Base-by-base conservation (phyloP, 92 coral and sea anemone species). In the Palythoa heliodiscus region DNA sequence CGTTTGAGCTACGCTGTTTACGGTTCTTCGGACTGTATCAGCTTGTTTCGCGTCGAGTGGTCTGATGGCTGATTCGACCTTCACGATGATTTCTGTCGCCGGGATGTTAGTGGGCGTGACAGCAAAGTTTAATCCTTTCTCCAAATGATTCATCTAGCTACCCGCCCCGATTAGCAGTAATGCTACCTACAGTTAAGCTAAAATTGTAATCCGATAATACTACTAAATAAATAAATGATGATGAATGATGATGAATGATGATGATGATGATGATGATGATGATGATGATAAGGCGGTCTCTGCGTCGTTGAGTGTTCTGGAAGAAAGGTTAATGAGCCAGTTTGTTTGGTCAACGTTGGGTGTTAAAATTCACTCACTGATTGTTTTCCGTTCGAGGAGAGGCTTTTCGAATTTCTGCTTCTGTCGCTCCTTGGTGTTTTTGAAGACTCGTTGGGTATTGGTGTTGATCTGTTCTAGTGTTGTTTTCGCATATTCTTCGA, bases 31-130 rank as follows among this genome's bases (percentile, higher is more conserved):
- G 3, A 70, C 67, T 2, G 86, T 35, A 86, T 87, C 82, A 13
- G 89, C 82, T 71, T 35, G 80, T 60, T 80, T 81, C 7, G 78
- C 3, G 43, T 77, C 70, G 19, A 77, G 85, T 13, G 80, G 48
- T 87, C 89, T 78, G 11, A 78, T 78, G 9, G 85, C 86, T 9
- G 86, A 70, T 9, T 87, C 86, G 16, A 87, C 89, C 25, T 78
- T 87, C 2, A 73, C 82, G 24, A 85, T 16, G 1, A 85, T 85
- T 14, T 85, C 82, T 6, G 82, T 58, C 5, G 82, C 66, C 9
- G 87, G 87, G 43, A 74, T 63, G 73, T 40, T 60, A 25, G 72
- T 5, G 11, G 82, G 87, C 12, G 70, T 76, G 17, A 86, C 69
- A 14, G 88, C 88, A 23, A 86, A 76, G 16, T 76, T 86, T 39